Base-by-base conservation (phyloP, 2,888 invertebrate species). In the Ecdyonurus torrentis region DNA sequence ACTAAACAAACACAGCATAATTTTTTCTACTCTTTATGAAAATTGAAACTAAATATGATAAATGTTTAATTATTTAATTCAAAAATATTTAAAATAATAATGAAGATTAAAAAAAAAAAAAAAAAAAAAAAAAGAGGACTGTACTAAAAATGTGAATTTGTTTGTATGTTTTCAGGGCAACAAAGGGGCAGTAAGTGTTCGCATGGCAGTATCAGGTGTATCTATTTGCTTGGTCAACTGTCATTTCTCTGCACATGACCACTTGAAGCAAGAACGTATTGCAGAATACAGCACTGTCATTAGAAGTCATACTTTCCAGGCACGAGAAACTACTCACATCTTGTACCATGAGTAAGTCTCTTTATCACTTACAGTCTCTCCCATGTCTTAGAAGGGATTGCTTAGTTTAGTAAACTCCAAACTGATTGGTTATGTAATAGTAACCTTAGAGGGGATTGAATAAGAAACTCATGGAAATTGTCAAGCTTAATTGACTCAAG, bases 181-280 rank as follows among this genome's bases (percentile, higher is more conserved):
- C 76, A 97, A 97, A 79, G 96, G 96, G 22, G 95, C 91, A 2
- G 90, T 94, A 1, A 91, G 90, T 72, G 79, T 94, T 62, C 80
- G 96, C 64, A 82, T 96, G 71, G 89, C 87, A 70, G 80, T 93
- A 37, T 91, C 91, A 72, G 95, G 94, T 1, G 87, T 91, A 70
- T 93, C 91, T 1, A 72, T 95, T 61, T 90, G 93, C 71, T 81
- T 95, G 63, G 87, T 96, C 7, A 95, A 94, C 73, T 83, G 89
- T 59, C 96, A 97, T 75, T 75, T 97, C 68, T 88, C 93, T 1
- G 91, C 96, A 2, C 95, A 96, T 71, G 91, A 92, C 71, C 83
- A 90, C 68, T 80, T 88, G 67, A 76, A 91, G 61, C 82, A 86
- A n/a, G 91, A 91, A 68, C 81, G 96, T 64, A 83, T 96, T 63